phyloP scores from a whole-genome alignment of 2,888 invertebrate genomes.

The Byasa hedistus region DNA sequence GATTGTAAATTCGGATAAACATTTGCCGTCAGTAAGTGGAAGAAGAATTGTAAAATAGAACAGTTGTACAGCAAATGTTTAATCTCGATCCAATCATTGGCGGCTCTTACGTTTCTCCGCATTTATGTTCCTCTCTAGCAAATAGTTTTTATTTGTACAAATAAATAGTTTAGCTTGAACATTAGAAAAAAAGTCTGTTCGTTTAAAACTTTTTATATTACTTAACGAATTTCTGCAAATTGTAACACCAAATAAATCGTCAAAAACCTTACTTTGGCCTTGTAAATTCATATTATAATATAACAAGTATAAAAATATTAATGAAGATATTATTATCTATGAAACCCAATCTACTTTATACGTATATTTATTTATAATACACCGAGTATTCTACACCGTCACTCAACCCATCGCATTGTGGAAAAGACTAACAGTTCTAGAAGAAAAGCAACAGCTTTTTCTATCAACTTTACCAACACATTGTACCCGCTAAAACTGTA shows the following conservation, averaged over 20 bases:
- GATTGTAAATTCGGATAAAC: background rate
- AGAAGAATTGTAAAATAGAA: background rate
- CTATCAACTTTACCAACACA: too few species aligned
- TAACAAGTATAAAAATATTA: background rate
- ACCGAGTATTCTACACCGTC: too few species aligned
- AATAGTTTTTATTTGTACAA: background rate
- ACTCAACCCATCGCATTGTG: too few species aligned
- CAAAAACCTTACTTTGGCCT: background rate
- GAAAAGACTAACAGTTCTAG: too few species aligned
- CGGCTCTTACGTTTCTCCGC: background rate
- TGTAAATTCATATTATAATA: background rate
- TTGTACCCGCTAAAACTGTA: too few species aligned
- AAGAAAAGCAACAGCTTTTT: too few species aligned
- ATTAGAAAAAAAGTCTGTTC: background rate
- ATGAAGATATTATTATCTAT: too few species aligned
- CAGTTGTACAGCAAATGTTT: constrained; percentile 1
- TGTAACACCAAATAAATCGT: background rate
- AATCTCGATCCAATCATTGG: constrained; percentile 15
- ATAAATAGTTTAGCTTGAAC: background rate
- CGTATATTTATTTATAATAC: too few species aligned
- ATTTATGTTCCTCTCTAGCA: background rate
- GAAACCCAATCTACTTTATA: too few species aligned
- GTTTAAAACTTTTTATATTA: too few species aligned
- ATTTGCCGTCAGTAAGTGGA: background rate
- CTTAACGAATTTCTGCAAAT: too few species aligned